phyloP scores from a whole-genome alignment of 2,888 invertebrate species.

The Drosophila melanosoma region DNA sequence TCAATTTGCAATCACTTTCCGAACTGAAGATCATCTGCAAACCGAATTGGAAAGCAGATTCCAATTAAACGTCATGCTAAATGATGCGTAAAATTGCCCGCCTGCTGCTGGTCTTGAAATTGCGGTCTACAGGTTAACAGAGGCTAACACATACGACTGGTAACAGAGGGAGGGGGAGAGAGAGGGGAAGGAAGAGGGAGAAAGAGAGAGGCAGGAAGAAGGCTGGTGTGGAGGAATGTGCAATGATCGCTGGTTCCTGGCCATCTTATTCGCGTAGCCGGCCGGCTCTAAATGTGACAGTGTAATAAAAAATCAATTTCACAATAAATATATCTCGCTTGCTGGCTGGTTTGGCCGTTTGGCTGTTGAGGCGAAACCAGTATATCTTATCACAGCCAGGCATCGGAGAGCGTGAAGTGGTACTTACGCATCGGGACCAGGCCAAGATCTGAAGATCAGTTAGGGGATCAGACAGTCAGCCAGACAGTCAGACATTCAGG shows the following conservation, averaged over 20 bases:
- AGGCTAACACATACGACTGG: constrained; percentile 2
- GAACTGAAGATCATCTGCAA: constrained; percentile 37
- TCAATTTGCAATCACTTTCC: constrained; percentile 54
- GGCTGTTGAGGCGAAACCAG: constrained; percentile 59
- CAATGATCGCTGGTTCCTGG: constrained; percentile 56
- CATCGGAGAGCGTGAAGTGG: constrained; percentile 78
- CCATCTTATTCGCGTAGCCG: constrained; percentile 13
- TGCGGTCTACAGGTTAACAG: constrained; percentile 28
- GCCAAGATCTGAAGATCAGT: constrained; percentile 42
- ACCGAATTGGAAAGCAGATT: constrained; percentile 59
- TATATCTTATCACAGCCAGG: constrained; percentile 76
- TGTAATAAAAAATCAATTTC: constrained; percentile 82
- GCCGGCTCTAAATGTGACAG: constrained; percentile 75
- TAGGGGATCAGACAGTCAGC: constrained; percentile 23
- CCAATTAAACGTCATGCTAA: constrained; percentile 81
- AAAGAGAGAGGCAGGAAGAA: not conserved
- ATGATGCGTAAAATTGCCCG: constrained; percentile 81
- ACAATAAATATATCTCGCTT: constrained; percentile 78
- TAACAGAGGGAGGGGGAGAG: not conserved
- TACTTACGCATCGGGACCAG: constrained; percentile 70
- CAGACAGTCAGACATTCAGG: not conserved
- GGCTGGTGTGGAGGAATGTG: constrained; percentile 57
- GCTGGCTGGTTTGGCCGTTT: constrained; percentile 22
- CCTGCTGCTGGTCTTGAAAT: constrained; percentile 77
- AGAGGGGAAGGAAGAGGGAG: too few species aligned